Evolutionary conservation across 2,113 vertebrate genomes (phyloP).

Genomic region (Zosterops pallidus): DNA sequence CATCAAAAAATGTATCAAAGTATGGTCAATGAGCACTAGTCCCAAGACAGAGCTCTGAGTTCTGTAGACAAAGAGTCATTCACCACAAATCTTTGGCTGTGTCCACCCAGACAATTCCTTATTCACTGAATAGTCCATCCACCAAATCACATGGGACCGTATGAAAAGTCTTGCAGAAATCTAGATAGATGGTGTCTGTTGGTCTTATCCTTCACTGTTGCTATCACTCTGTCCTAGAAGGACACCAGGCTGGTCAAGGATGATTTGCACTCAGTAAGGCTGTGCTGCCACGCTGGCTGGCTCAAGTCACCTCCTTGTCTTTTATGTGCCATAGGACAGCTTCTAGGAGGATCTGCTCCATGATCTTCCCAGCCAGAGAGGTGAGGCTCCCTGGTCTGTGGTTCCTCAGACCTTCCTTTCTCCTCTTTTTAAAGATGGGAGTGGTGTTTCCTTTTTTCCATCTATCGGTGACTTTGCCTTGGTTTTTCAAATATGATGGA

Average conservation of each 20-base stretch:
- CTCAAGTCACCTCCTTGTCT: not conserved
- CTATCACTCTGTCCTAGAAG: fast-evolving
- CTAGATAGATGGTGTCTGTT: not conserved
- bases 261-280: not conserved
- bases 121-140: not conserved
- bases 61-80: not conserved
- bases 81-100: not conserved
- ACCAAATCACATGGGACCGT: not conserved
- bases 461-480: not conserved
- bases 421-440: not conserved
- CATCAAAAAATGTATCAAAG: fast-evolving
- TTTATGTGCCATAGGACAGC: not conserved
- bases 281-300: fast-evolving
- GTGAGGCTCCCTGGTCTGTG: not conserved
- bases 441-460: not conserved
- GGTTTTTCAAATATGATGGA: not conserved
- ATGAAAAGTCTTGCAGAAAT: not conserved
- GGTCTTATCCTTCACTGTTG: fast-evolving
- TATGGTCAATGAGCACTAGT: no score
- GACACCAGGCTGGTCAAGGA: not conserved
- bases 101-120: not conserved
- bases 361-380: not conserved
- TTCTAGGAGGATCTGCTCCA: not conserved
- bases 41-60: not conserved
- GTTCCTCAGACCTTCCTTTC: not conserved